phyloP scores from a whole-genome alignment of 1,140 invertebrate species.

The Papilio dardanus region DNA sequence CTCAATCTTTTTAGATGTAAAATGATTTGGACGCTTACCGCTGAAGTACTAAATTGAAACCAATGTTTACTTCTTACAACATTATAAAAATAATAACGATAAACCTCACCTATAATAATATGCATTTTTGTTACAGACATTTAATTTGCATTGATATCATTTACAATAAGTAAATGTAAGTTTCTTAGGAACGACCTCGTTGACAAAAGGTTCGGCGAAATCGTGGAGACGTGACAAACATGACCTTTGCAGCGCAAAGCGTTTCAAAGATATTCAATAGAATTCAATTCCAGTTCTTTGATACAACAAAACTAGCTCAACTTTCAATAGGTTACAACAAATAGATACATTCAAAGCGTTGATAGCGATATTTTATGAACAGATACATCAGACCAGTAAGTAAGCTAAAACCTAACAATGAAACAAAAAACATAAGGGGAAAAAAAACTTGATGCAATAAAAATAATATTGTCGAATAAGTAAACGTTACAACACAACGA shows the following conservation, averaged over 20 bases:
- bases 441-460: too few relatives aligned
- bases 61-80: too few relatives aligned
- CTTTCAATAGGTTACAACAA: too few relatives aligned
- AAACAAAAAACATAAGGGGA: not conserved
- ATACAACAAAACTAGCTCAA: not conserved
- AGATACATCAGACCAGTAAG: not conserved
- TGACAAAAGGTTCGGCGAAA: conserved; percentile 28
- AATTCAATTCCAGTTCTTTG: not conserved
- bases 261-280: conserved; percentile 28
- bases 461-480: not conserved
- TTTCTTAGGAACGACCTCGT: conserved; percentile 27
- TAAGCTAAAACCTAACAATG: not conserved
- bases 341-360: conserved; percentile 3
- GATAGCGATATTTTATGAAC: not conserved
- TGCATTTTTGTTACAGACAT: not conserved
- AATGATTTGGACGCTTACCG: not conserved
- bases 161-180: not conserved
- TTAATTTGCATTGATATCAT: not conserved
- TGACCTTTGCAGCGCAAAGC: conserved; percentile 38
- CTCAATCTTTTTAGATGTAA: not conserved
- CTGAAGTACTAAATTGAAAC: not conserved
- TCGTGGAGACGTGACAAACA: conserved; percentile 38
- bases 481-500: not conserved
- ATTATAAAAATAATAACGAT: not conserved
- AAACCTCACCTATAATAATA: not conserved